phyloP scores from a whole-genome alignment of 2,888 invertebrate genomes.

The Macaria liturata region DNA sequence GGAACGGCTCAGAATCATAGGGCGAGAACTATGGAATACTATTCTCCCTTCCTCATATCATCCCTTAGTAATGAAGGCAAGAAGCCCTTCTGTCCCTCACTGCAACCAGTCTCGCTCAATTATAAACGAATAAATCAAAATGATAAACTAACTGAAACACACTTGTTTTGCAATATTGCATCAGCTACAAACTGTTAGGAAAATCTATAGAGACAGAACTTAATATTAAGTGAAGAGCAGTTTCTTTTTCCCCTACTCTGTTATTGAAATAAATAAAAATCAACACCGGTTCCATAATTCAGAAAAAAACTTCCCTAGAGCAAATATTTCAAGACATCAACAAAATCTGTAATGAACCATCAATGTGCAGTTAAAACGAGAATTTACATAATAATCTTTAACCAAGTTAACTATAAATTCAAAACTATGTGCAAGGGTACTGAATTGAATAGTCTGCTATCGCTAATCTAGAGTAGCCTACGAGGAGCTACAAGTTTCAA shows the following conservation, averaged over 20 bases:
- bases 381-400: too few species aligned
- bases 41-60: slow-evolving; percentile 55
- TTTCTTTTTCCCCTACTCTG: too few species aligned
- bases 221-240: too few species aligned
- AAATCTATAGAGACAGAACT: slow-evolving; percentile 9
- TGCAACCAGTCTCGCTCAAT: slow-evolving; percentile 63
- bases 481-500: slow-evolving; percentile 43
- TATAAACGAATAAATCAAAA: slow-evolving; percentile 72
- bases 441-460: slow-evolving; percentile 70
- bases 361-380: too few species aligned
- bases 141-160: slow-evolving; percentile 45
- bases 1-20: slow-evolving; percentile 60
- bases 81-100: slow-evolving; percentile 52
- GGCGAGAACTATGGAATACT: slow-evolving; percentile 55
- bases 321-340: too few species aligned
- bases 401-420: too few species aligned
- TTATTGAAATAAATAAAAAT: too few species aligned
- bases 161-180: slow-evolving; percentile 26
- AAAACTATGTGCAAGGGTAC: slow-evolving; percentile 33
- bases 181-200: slow-evolving; percentile 2
- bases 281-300: too few species aligned
- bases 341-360: too few species aligned
- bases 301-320: too few species aligned
- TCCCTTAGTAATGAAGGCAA: slow-evolving; percentile 61
- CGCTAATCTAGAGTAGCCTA: slow-evolving; percentile 50